Evolutionary conservation across 2,797 vertebrate species (phyloP).

Genomic region (Enteromius treurensis): DNA sequence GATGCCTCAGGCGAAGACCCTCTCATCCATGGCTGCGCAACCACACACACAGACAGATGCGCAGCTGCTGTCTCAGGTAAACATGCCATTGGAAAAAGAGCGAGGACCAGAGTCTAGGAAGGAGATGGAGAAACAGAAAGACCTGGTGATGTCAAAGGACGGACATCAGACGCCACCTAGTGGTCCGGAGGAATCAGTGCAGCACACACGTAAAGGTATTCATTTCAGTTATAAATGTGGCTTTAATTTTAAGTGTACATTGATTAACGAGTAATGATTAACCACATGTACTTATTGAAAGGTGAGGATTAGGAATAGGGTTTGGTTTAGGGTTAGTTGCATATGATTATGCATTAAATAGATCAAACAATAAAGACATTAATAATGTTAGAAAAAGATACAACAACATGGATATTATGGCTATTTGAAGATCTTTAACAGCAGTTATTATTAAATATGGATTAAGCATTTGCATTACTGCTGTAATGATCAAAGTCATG

Average conservation of each 20-base stretch:
- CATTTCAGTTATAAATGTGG: not conserved
- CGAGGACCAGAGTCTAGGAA: conserved; percentile 62
- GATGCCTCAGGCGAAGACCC: conserved; percentile 62
- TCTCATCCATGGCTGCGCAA: conserved; percentile 45
- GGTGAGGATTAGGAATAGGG: not conserved
- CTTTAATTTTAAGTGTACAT: not conserved
- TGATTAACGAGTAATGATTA: not conserved
- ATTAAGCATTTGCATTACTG: conserved; percentile 27
- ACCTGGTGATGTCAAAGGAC: conserved; percentile 37
- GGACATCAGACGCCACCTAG: conserved; percentile 29
- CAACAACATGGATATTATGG: not conserved
- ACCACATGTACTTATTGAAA: not conserved
- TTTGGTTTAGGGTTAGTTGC: not conserved
- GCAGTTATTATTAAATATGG: not conserved
- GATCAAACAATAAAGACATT: not conserved
- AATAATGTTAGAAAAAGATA: not conserved
- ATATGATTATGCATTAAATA: not conserved
- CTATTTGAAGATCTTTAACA: not conserved
- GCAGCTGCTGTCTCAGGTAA: conserved; percentile 42
- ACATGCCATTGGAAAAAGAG: conserved; percentile 71
- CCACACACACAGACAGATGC: conserved; percentile 43
- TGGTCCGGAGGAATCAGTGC: conserved; percentile 49
- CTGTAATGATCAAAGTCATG: conserved; percentile 66
- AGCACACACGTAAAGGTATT: conserved; percentile 54
- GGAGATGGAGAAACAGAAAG: conserved; percentile 60